Percentiles rank a stretch among this genome's conserved stretches.
Conservation (phyloP, 92 coral and sea anemone genomes). For the Muricea muricata region DNA sequence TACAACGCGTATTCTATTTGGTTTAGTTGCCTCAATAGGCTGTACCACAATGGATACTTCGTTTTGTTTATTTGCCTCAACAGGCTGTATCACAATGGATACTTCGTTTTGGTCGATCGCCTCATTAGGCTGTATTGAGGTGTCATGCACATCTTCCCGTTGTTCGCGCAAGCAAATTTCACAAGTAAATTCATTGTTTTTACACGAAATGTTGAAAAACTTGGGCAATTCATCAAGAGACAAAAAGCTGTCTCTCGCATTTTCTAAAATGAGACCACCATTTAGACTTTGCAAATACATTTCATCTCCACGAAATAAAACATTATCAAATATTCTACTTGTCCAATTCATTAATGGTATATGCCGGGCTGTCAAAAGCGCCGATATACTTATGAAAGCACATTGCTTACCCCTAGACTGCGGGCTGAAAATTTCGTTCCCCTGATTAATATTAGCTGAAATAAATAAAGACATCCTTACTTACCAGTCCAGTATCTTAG, state of each 20-base stretch:
- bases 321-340: neutral
- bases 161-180: neutral
- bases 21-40: constrained; percentile 7
- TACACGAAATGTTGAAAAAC: neutral
- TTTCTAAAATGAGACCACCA: neutral
- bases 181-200: neutral
- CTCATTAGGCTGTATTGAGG: neutral
- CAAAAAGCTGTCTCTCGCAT: neutral
- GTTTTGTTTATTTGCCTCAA: neutral
- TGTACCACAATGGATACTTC: neutral
- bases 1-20: neutral
- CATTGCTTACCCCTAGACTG: constrained; percentile 22
- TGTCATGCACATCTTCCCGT: neutral
- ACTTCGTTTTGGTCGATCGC: neutral
- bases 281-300: constrained; percentile 1
- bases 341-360: constrained; percentile 23
- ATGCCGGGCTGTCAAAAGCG: neutral
- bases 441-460: constrained; percentile 15
- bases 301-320: neutral
- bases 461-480: neutral
- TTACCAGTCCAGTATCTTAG: neutral
- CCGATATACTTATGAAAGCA: constrained; percentile 8
- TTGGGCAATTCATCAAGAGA: constrained; percentile 22
- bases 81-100: constrained; percentile 1
- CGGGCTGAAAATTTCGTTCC: constrained; percentile 10